Base-by-base conservation (phyloP, 2,888 invertebrate genomes). In the Candidula unifasciata region DNA sequence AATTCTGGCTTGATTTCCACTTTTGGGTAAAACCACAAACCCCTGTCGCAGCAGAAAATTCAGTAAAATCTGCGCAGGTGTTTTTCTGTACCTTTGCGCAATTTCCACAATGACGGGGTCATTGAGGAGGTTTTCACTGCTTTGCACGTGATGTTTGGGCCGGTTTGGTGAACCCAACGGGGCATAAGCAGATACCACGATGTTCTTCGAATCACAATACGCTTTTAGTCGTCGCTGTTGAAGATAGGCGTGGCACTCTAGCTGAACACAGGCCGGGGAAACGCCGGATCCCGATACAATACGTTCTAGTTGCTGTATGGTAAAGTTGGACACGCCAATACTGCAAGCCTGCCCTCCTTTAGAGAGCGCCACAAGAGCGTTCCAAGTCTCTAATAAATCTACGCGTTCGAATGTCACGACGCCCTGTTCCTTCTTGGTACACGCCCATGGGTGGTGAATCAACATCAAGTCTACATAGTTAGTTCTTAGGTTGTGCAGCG, bases 311-410 rank as follows among this genome's bases (percentile, higher is more conserved):
- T 90, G 90, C 64, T 85, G 87, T 24, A 87, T 82, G 10, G 88
- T 90, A 83, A 89, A 91, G 82, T 92, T 92, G 21, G 91, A 91
- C 24, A 92, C 71, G 13, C 92, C 92, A 68, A 92, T 90, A 54
- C 87, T 88, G 60, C 82, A 84, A 6, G 87, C 88, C 35, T 86
- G 64, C 10, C 89, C 89, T 13, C 83, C 81, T 30, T 87, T 82
- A 13, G 89, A 88, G 10, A 89, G 76, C 10, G 84, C 83, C 80
- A 90, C 90, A 86, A 92, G 85, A 8, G 88, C 87, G 16, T 78
- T 82, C 91, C 91, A 91, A 6, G 91, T 89, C 24, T 89, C 88
- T 21, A 73, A 66, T 0, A 90, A 54, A 79, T 91, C 88, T 76
- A 88, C 87, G 24, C 87, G 54, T 24, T 86, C 86, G 76, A 88